Evolutionary conservation across 1,140 invertebrate genomes (phyloP), one percentile per base, ranked within the genome.

Genomic region (Hylaeus anthracinus): DNA sequence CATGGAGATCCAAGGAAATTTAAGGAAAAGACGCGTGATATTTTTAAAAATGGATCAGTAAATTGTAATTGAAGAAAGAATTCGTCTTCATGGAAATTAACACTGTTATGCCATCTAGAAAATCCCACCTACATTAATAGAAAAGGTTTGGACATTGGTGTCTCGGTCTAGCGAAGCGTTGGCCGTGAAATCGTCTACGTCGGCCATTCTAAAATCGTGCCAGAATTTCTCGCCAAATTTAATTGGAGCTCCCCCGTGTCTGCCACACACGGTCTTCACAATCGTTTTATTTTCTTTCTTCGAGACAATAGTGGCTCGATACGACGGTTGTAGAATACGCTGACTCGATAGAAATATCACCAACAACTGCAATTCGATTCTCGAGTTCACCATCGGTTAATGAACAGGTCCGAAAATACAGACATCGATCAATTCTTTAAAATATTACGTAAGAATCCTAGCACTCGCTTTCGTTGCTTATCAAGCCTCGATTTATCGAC

Each of bases 111-210:
- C n/a, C n/a, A n/a, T n/a, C n/a, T 26, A 26, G 26, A 26, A 26
- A 26, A 26, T 26, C 26, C 26, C 26, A 26, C 26, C 37, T 66
- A 61, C 51, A 67, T 58, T 15, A 61, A 8, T 67, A 26, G 37
- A 69, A 48, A 3, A 48, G 26, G 26, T 26, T 26, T 26, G 64
- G 58, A 39, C 61, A 48, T 61, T 76, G 51, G 39, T 73, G 71
- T 76, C 61, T 69, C 56, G 8, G 48, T 72, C 51, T 26, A 37
- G n/a, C 15, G 37, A 12, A 15, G 43, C 45, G 69, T 61, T 80
- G 74, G 73, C 74, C 79, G 77, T 84, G 69, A 84, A 84, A 86
- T 77, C 63, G 51, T 37, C 65, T 76, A 69, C 64, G 51, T 75
- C n/a, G 63, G 12, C 58, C 64, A 60, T 66, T 65, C 39, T 51